Conservation (phyloP, 2,113 vertebrate genomes). For the Pavo muticus region DNA sequence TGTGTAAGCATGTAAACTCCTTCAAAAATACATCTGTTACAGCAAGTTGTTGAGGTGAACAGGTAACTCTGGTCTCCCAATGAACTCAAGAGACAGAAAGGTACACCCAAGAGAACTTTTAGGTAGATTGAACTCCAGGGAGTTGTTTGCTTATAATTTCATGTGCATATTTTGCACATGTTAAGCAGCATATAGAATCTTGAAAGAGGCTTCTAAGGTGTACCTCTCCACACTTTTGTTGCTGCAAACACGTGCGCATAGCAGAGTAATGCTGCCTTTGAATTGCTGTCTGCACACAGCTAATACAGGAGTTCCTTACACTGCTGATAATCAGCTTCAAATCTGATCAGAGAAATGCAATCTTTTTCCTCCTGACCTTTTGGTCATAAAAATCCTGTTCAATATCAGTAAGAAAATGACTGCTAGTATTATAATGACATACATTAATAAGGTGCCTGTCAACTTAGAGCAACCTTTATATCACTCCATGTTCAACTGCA, state of each 20-base stretch:
- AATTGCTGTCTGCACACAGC: neutral
- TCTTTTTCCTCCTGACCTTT: slow-evolving; percentile 11
- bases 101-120: neutral
- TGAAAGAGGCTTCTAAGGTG: neutral
- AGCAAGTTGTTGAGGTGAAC: neutral
- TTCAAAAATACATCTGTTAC: neutral
- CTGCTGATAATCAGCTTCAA: slow-evolving; percentile 28
- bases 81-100: neutral
- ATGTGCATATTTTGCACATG: neutral
- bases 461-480: neutral
- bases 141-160: neutral
- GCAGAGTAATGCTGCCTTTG: slow-evolving; percentile 39
- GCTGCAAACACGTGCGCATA: neutral
- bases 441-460: neutral
- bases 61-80: neutral
- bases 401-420: neutral
- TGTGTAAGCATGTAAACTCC: neutral
- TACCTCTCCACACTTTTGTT: neutral
- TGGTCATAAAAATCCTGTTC: slow-evolving; percentile 15
- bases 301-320: slow-evolving; percentile 24
- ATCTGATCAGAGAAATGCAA: neutral
- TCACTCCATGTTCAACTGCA: neutral
- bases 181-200: neutral
- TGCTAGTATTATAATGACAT: neutral
- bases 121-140: neutral